phyloP scores from a whole-genome alignment of 35 echinoderm and acorn worm genomes.

The Chiridota heheva region DNA sequence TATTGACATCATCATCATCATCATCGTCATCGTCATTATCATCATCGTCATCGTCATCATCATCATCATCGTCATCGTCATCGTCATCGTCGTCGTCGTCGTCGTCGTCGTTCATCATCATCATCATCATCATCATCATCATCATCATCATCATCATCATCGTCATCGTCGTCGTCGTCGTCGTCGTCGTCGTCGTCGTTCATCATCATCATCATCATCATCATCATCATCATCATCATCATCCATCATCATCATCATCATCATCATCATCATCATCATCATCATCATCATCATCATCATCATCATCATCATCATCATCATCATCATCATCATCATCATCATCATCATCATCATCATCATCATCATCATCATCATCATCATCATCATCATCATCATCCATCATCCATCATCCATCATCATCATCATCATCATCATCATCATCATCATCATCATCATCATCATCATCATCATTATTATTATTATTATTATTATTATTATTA shows the following conservation, averaged over 20 bases:
- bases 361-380: slow-evolving; percentile 39
- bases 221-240: slow-evolving; percentile 11
- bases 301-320: slow-evolving; percentile 4
- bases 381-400: too few species aligned
- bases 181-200: slow-evolving; percentile 4
- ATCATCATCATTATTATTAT: slow-evolving; percentile 17
- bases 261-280: background rate
- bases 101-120: background rate
- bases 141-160: background rate
- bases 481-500: background rate
- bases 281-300: background rate
- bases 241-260: background rate
- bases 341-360: slow-evolving; percentile 36
- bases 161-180: background rate
- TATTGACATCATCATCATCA: slow-evolving; percentile 18
- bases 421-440: slow-evolving; percentile 28
- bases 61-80: slow-evolving; percentile 21
- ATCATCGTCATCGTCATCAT: slow-evolving; percentile 5
- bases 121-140: slow-evolving; percentile 9
- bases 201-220: background rate
- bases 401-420: too few species aligned
- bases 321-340: slow-evolving; percentile 33
- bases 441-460: background rate
- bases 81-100: background rate
- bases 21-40: slow-evolving; percentile 28